Percentiles rank a stretch among this genome's conserved stretches.
phyloP scores from a whole-genome alignment of 2,113 vertebrate genomes.

The Macquaria australasica region DNA sequence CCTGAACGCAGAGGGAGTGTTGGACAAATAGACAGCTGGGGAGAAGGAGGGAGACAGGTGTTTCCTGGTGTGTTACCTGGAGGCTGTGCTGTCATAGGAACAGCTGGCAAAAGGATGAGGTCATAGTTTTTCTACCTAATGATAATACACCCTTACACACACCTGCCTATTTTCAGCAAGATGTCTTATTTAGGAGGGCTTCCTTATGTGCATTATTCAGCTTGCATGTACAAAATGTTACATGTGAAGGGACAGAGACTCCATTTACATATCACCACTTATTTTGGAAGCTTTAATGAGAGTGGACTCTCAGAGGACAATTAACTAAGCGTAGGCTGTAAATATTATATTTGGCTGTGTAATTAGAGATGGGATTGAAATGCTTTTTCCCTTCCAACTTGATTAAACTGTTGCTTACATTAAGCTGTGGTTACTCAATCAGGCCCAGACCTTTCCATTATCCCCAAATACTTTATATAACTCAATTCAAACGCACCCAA shows the following conservation, averaged over 20 bases:
- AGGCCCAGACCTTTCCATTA: slow-evolving; percentile 29
- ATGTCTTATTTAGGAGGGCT: slow-evolving; percentile 3
- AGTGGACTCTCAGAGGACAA: slow-evolving; percentile 26
- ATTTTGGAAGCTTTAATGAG: slow-evolving; percentile 42
- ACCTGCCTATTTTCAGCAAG: slow-evolving; percentile 12
- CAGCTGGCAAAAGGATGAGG: slow-evolving; percentile 37
- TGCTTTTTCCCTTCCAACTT: slow-evolving; percentile 22
- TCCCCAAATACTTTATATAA: slow-evolving; percentile 58
- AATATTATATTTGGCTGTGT: slow-evolving; percentile 35
- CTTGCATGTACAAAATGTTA: background rate
- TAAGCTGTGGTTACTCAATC: slow-evolving; percentile 52
- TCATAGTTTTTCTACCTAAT: slow-evolving; percentile 29
- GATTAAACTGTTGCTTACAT: slow-evolving; percentile 45
- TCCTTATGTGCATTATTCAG: background rate
- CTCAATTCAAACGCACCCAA: slow-evolving; percentile 39
- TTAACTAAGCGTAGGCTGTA: slow-evolving; percentile 43
- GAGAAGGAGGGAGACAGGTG: slow-evolving; percentile 40
- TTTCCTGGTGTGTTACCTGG: slow-evolving; percentile 60
- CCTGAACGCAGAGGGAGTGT: slow-evolving; percentile 23
- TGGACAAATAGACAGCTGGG: slow-evolving; percentile 23
- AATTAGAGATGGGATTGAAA: slow-evolving; percentile 58
- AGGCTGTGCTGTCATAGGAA: slow-evolving; percentile 60
- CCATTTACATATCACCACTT: slow-evolving; percentile 6
- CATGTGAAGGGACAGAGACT: background rate
- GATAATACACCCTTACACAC: background rate